Base-by-base conservation (phyloP, 2,797 vertebrate genomes). In the Ibycter americanus region DNA sequence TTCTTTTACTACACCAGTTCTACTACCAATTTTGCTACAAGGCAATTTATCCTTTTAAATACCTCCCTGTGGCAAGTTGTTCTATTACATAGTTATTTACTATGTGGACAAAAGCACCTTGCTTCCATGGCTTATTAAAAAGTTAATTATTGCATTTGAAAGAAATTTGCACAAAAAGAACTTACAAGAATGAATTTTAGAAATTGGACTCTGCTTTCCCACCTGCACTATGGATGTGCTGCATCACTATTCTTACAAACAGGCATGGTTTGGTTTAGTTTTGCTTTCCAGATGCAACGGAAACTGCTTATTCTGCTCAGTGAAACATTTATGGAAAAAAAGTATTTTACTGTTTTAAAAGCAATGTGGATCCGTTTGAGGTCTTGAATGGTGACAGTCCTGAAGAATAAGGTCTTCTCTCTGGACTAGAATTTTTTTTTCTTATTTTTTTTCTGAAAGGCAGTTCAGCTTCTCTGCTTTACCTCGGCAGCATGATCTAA, bases 21-120 rank as follows among this genome's bases (percentile, higher is more conserved):
- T 42, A 42, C 40, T 42, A 42, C 40, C 40, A 42, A 15, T 42
- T 42, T 42, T 42, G 40, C 40, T 74, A 63, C 87, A 92, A 87
- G 54, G 65, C 31, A 62, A 62, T 89, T 93, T 77, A 83, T 91
- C 38, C 49, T 95, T 95, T 77, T 82, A 85, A 80, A 76, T 63
- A 40, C 89, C 71, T 91, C 44, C 59, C 73, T 49, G 5, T 83
- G 87, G 71, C 79, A 95, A 85, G 40, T 70, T 94, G 67, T 47
- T 93, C 65, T 87, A 29, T 94, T 90, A 71, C 65, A 70, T 12
- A 93, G 52, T 71, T 85, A 67, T 89, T 90, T 93, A 85, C 76
- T 70, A 79, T 18, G 49, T 66, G 62, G 80, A 85, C 88, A 94
- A 87, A 51, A 83, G 55, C 74, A 93, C 80, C 66, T 46, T 32